Evolutionary conservation across 1,140 invertebrate genomes (phyloP).

Genomic region (Zaprionus gabonicus): DNA sequence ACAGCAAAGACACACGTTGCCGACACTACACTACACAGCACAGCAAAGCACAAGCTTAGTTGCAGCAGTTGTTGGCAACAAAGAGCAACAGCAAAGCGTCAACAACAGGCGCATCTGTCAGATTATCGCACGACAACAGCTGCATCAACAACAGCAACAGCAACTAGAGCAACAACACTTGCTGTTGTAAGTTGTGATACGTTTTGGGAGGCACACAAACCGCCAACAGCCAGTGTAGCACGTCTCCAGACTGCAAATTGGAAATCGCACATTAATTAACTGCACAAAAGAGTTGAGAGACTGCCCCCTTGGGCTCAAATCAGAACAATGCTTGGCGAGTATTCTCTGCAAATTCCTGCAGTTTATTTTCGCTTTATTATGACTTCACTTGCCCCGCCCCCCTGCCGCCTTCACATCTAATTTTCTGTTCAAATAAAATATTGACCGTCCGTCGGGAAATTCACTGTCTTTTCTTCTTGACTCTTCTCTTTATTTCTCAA

Average conservation of each 20-base stretch:
- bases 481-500: background rate
- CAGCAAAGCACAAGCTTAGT: background rate
- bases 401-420: no score
- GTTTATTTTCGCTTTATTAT: background rate
- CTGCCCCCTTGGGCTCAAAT: background rate
- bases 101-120: background rate
- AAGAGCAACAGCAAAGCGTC: background rate
- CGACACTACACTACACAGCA: background rate
- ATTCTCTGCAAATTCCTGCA: background rate
- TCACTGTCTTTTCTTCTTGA: background rate
- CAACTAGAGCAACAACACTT: background rate
- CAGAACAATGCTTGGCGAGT: background rate
- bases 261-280: slow-evolving; percentile 9
- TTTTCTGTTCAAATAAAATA: no score
- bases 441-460: no score
- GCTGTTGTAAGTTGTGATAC: background rate
- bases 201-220: background rate
- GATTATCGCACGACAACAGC: background rate
- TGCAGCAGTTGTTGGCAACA: background rate
- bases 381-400: background rate
- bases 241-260: background rate
- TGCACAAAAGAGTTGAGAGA: background rate
- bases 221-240: background rate
- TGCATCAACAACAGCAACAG: background rate
- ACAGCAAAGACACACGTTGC: background rate